phyloP scores from a whole-genome alignment of 92 coral and sea anemone genomes.

The Actinostola sp. region DNA sequence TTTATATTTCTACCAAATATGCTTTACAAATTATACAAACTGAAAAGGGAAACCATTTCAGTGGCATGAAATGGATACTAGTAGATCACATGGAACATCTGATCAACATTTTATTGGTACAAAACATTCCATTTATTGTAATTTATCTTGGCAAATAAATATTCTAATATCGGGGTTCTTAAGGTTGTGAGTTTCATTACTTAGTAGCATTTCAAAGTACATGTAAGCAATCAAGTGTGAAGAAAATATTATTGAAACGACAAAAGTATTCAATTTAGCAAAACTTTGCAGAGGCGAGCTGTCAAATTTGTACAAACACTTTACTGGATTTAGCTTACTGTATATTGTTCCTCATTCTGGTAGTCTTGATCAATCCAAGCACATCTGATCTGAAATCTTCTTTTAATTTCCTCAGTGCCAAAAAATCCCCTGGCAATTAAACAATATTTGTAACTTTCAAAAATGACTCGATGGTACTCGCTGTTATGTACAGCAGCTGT shows the following conservation, averaged over 20 bases:
- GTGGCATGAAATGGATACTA: background rate
- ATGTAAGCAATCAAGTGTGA: background rate
- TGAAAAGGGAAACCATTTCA: background rate
- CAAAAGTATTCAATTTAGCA: background rate
- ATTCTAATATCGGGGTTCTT: background rate
- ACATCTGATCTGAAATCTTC: slow-evolving; percentile 61
- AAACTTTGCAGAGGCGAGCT: too few species aligned
- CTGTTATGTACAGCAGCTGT: too few species aligned
- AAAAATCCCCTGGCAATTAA: slow-evolving; percentile 62
- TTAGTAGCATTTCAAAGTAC: background rate
- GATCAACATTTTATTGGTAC: background rate
- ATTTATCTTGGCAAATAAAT: background rate
- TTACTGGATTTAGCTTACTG: slow-evolving; percentile 52
- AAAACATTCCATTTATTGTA: background rate
- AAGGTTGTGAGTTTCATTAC: slow-evolving; percentile 5
- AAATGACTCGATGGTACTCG: background rate
- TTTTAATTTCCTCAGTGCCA: slow-evolving; percentile 48
- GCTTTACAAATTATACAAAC: too few species aligned
- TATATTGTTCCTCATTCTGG: slow-evolving; percentile 70
- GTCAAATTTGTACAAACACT: slow-evolving; percentile 9
- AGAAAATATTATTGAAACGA: background rate
- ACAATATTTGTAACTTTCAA: slow-evolving; percentile 9
- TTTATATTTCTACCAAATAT: too few species aligned
- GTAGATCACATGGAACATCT: background rate
- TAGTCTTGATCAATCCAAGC: slow-evolving; percentile 97